Evolutionary conservation across 2,888 invertebrate species (phyloP).

Genomic region (Hartigia nigra): DNA sequence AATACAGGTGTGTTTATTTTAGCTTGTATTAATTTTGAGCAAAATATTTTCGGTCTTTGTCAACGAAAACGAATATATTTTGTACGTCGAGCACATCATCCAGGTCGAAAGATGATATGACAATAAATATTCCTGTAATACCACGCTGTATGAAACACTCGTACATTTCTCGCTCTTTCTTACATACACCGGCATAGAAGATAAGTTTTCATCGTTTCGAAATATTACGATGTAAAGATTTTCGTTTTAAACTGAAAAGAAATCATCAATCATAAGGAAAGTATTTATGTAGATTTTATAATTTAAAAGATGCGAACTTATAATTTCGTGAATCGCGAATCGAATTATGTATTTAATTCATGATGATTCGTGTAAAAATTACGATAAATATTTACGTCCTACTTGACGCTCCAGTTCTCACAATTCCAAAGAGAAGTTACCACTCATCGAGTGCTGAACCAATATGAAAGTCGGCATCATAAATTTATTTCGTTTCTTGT

Average conservation of each 20-base stretch:
- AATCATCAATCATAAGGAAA: background rate
- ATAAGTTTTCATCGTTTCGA: background rate
- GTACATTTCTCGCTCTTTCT: background rate
- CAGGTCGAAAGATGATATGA: background rate
- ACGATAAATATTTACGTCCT: background rate
- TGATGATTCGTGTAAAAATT: background rate
- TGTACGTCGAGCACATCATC: background rate
- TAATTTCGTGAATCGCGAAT: background rate
- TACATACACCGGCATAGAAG: background rate
- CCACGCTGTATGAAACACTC: slow-evolving; percentile 26
- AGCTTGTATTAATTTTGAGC: slow-evolving; percentile 46
- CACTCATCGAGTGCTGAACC: background rate
- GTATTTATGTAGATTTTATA: background rate
- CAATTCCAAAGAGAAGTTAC: background rate
- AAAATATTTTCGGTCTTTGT: slow-evolving; percentile 41
- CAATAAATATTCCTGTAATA: slow-evolving; percentile 39
- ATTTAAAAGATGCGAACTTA: background rate
- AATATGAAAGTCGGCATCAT: background rate
- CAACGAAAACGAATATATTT: background rate
- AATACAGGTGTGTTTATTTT: background rate
- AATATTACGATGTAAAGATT: background rate
- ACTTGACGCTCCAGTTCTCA: background rate
- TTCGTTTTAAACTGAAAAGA: background rate
- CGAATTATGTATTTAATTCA: background rate
- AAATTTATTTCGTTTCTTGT: background rate